Base-by-base conservation (phyloP, 1,140 invertebrate species). In the Batillaria attramentaria region DNA sequence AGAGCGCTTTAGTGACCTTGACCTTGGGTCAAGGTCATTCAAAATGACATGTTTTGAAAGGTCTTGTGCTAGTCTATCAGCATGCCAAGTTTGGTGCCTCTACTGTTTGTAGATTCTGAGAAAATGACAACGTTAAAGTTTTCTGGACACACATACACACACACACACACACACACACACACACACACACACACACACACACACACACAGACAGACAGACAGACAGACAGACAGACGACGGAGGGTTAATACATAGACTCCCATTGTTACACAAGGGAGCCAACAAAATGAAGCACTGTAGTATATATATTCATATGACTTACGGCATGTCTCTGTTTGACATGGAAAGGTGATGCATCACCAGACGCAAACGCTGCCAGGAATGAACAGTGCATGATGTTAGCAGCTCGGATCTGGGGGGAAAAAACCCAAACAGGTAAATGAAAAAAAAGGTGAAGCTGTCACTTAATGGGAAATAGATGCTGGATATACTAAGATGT, bases 351-450 rank as follows among this genome's bases (percentile, higher is more conserved):
- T 0, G 94, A 94, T 0, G 95, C 94, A 89, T 95, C 93, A 2
- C 96, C 96, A 87, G 95, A 94, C 0, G 93, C 89, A 87, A 94
- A 92, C 0, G 97, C 95, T 85, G 95, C 95, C 3, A 95, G 72
- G 85, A 96, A 97, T 77, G 96, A 97, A 88, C 97, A 99, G 91
- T 98, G 96, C 0, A 95, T 95, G 8, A 98, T 91, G 91, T 97
- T 98, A 0, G 97, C 97, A 57, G 92, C 92, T 74, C 92, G 80
- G 62, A 92, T 91, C 91, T 92, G 82, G 35, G 85, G 82, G 31
- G 31, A 39, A 24, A 37, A 79, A 13, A n/a, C 42, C 5, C 54
- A 79, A 42, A 4, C 13, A 8, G 13, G 60, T 62, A 8, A 39
- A 5, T 5, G 13, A 60, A n/a, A 16, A 72, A 41, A 20, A 20